Base-by-base conservation (phyloP, 2,113 vertebrate genomes). In the Leptosomus discolor region DNA sequence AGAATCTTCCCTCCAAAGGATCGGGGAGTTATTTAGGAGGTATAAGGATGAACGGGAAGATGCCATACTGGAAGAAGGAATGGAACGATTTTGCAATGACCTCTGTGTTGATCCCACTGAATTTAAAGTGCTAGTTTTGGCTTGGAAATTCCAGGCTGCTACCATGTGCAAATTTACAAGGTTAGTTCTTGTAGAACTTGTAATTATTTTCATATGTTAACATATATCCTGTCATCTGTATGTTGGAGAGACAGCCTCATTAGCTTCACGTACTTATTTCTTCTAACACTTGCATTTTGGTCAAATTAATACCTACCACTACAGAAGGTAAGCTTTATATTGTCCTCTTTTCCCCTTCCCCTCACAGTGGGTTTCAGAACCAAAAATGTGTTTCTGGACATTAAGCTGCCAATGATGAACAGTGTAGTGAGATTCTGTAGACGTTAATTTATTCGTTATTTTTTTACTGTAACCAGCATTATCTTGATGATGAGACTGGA, bases 101-200 rank as follows among this genome's bases (percentile, higher is more conserved):
- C 98, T 99, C 50, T 99, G 99, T 95, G 99, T 99, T 67, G 99
- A 99, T 97, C 99, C 99, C 37, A 99, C 99, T 12, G 99, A 99
- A 98, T 99, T 99, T 97, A 98, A 98, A 91, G 99, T 99, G 93
- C 98, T 99, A 85, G 99, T 99, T 95, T 98, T 99, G 94, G 99
- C 99, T 90, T 99, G 99, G 99, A 99, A 99, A 98, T 99, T 99
- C 97, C 99, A 99, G 98, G 99, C 99, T 85, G 99, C 99, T 92
- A 99, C 99, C 93, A 99, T 99, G 99, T 99, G 99, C 99, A 99
- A 99, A 98, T 99, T 99, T 98, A 99, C 99, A 97, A 99, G 99
- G 99, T 99, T 97, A 98, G 98, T 98, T 94, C 90, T 92, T 81
- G 90, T 67, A 71, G 85, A 96, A 93, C 90, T 96, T 95, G 92